Conservation (phyloP, 2,797 vertebrate species). For the Malacoraja senta region DNA sequence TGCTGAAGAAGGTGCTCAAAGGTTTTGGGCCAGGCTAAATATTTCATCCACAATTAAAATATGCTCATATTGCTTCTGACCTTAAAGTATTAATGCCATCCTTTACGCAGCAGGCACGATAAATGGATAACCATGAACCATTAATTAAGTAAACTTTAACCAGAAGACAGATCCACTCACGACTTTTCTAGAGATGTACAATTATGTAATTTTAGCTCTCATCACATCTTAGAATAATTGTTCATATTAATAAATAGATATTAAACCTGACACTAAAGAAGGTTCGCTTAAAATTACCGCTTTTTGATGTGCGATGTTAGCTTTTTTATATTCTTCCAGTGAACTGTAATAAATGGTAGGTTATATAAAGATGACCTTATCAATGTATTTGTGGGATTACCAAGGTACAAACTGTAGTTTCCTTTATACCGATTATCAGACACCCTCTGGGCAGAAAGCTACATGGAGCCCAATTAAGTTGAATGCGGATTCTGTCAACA, state of each 20-base stretch:
- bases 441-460: constrained; percentile 24
- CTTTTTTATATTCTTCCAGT: not conserved
- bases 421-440: not conserved
- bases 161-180: not conserved
- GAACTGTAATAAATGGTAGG: not conserved
- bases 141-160: not conserved
- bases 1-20: not conserved
- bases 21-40: not conserved
- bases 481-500: not conserved
- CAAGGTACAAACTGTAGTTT: constrained; percentile 12
- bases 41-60: not conserved
- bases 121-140: not conserved
- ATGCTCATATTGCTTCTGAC: not conserved
- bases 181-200: not conserved
- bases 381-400: constrained; percentile 14
- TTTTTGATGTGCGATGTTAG: not conserved
- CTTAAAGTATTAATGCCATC: not conserved
- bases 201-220: not conserved
- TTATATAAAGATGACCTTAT: constrained; percentile 28
- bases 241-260: not conserved
- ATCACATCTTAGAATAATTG: not conserved
- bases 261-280: constrained; percentile 4
- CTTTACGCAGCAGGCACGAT: not conserved
- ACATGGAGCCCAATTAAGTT: constrained; percentile 17
- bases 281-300: not conserved